A percentile compares a stretch with the other conserved stretches of the same genome.
Conservation (phyloP, 2,888 invertebrate genomes). For the Rhopalosiphum nymphaeae region DNA sequence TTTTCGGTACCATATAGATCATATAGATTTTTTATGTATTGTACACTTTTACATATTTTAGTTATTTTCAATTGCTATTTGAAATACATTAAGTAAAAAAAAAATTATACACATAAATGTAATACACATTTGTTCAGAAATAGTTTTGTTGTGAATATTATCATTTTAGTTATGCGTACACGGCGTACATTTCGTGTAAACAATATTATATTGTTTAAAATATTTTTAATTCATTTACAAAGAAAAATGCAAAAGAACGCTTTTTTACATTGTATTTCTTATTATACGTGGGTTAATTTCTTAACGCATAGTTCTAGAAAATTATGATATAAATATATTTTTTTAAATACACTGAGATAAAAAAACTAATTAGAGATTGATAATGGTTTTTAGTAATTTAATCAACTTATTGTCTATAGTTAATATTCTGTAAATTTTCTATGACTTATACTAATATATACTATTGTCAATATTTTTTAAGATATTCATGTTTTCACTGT, state of each 20-base stretch:
- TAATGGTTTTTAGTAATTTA: neutral
- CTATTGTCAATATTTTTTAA: neutral
- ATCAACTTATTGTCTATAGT: neutral
- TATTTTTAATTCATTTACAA: neutral
- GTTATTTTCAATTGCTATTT: neutral
- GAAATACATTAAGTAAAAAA: neutral
- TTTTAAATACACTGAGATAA: neutral
- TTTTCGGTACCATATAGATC: neutral
- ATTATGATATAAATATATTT: neutral
- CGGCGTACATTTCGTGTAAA: neutral
- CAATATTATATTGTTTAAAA: neutral
- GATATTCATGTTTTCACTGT: neutral
- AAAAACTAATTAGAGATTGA: neutral
- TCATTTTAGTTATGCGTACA: neutral
- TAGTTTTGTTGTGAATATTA: neutral
- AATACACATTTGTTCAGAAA: neutral
- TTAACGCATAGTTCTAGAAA: neutral
- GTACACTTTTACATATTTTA: neutral
- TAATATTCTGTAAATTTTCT: neutral
- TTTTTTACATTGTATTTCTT: neutral
- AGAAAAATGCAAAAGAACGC: neutral
- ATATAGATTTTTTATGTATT: neutral
- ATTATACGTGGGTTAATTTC: neutral
- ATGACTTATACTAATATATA: neutral
- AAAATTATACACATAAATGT: neutral